Base-by-base conservation (phyloP, 1,140 invertebrate species). In the Dryas iulia region DNA sequence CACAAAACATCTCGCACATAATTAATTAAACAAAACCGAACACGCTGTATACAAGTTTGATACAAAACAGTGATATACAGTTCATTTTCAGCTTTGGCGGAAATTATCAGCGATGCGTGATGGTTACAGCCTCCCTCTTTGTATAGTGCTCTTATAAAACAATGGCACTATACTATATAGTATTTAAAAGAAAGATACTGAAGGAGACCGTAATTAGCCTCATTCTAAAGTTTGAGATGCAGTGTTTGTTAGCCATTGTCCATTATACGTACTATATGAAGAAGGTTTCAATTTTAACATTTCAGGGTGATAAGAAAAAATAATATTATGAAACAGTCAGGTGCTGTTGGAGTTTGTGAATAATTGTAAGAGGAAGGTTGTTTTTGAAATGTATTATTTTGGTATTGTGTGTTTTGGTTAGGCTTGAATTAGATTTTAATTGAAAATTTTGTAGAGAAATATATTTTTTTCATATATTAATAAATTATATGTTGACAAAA, bases 71-170 rank as follows among this genome's bases (percentile, higher is more conserved):
- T 82, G 78, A 82, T 83, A 82, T 72, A 74, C 82, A 77, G 73
- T 74, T 79, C 78, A 82, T 82, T 82, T 76, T 77, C 74, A 77
- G 78, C 74, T 70, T 75, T 70, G 71, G 67, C 72, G 69, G 59
- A 73, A 79, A 82, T 82, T 77, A 81, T 74, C 80, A 81, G 76
- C 78, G 82, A 84, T 77, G 82, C 79, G 79, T 82, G 80, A 78
- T 74, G 77, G 66, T 66, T 64, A 59, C 69, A 61, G 65, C 59
- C 69, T 70, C 61, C 61, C 67, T 66, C 57, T 70, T 71, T 71
- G 72, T 71, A 67, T 62, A 69, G 59, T 62, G 64, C 33, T 62
- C 62, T 57, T 52, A 33, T 56, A 57, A 56, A 68, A 74, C 73
- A 74, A 74, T 74, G 59, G 66, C 62, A 64, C 60, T 72, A 72